phyloP scores from a whole-genome alignment of 2,797 vertebrate genomes.

The Tapera naevia region DNA sequence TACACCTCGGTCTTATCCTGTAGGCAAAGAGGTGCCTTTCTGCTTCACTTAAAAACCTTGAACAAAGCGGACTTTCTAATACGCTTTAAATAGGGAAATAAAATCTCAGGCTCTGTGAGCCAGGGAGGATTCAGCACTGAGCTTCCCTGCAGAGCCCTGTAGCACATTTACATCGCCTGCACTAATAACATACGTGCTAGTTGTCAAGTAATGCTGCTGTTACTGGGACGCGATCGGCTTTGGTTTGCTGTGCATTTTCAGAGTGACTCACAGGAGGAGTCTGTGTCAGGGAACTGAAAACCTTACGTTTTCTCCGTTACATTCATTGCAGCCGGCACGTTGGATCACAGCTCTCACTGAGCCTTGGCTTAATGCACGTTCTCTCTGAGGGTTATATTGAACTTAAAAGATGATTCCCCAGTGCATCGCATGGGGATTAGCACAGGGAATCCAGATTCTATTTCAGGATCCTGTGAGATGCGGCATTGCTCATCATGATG shows the following conservation, averaged over 20 bases:
- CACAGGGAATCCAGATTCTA: neutral
- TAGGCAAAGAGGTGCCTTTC: neutral
- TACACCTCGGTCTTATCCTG: neutral
- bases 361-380: neutral
- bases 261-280: neutral
- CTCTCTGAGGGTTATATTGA: neutral
- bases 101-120: neutral
- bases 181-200: neutral
- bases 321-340: neutral
- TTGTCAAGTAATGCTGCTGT: neutral
- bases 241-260: neutral
- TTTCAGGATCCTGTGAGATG: neutral
- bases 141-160: no score
- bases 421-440: neutral
- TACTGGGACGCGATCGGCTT: neutral
- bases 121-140: neutral
- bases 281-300: neutral
- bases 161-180: neutral
- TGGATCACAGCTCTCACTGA: neutral
- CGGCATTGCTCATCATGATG: neutral
- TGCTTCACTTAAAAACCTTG: neutral
- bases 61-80: neutral
- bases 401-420: neutral
- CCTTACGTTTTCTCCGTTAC: fast-evolving
- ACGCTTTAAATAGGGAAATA: neutral